Percentiles rank a stretch among this genome's conserved stretches.
These are phyloP conservation scores for Paralvinella palmiformis DNA, from an alignment of 1,140 invertebrate species.

Conservation along the genomic window DNA sequence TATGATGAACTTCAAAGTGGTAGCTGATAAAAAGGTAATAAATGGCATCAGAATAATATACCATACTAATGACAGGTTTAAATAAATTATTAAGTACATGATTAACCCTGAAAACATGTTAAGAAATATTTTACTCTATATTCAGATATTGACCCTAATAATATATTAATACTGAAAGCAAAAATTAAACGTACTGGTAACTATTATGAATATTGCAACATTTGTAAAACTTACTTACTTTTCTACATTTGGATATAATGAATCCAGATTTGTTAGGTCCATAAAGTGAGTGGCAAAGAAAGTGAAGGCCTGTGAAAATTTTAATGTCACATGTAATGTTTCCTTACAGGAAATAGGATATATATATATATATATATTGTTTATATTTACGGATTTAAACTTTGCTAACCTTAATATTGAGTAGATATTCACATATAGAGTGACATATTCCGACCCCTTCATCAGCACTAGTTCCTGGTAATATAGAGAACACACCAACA, in stretches of 20 bases:
- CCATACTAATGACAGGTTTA: too few relatives aligned
- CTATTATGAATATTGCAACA: constrained; percentile 1
- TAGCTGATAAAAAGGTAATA: constrained; percentile 29
- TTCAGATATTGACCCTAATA: too few relatives aligned
- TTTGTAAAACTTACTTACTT: constrained; percentile 59
- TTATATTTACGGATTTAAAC: too few relatives aligned
- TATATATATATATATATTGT: neutral
- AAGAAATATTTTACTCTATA: too few relatives aligned
- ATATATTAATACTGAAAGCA: too few relatives aligned
- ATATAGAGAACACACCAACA: too few relatives aligned
- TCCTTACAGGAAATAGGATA: neutral
- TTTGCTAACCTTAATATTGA: constrained; percentile 55
- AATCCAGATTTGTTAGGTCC: constrained; percentile 65
- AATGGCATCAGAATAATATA: neutral
- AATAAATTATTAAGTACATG: too few relatives aligned
- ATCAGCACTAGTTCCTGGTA: constrained; percentile 67
- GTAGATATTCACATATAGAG: constrained; percentile 70
- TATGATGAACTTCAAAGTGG: constrained; percentile 39
- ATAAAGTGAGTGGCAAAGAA: constrained; percentile 79
- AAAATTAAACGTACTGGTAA: too few relatives aligned
- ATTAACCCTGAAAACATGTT: too few relatives aligned
- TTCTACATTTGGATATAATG: constrained; percentile 68
- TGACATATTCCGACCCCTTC: constrained; percentile 78
- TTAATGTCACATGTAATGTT: neutral
- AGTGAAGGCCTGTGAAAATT: constrained; percentile 58